phyloP scores from a whole-genome alignment of 2,888 invertebrate genomes.

The Lasioglossum calceatum region DNA sequence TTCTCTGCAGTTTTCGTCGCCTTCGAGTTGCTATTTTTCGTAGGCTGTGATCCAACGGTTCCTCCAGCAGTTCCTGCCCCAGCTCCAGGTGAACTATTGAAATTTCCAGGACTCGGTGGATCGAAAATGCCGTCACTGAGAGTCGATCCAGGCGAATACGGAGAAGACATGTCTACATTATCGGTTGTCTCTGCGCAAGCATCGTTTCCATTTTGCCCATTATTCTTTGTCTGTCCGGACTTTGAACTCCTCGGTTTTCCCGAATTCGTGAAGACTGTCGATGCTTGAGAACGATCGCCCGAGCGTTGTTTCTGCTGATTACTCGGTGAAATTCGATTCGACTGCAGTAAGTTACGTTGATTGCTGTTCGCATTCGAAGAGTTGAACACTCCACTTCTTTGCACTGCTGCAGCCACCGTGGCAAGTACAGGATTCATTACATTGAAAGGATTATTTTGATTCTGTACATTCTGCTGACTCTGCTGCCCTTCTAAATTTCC shows the following conservation, averaged over 20 bases:
- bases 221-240: constrained; percentile 74
- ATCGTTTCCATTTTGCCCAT: constrained; percentile 84
- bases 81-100: constrained; percentile 71
- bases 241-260: constrained; percentile 74
- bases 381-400: constrained; percentile 80
- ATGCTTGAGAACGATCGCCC: constrained; percentile 77
- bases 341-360: constrained; percentile 78
- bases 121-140: constrained; percentile 95
- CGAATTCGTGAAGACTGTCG: constrained; percentile 80
- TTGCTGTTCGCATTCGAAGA: constrained; percentile 70
- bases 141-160: constrained; percentile 95
- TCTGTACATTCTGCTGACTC: constrained; percentile 71
- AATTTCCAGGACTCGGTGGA: constrained; percentile 87
- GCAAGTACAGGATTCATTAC: constrained; percentile 82
- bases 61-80: constrained; percentile 40
- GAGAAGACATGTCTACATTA: constrained; percentile 91
- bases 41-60: constrained; percentile 35
- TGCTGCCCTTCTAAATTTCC: constrained; percentile 73
- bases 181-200: constrained; percentile 83
- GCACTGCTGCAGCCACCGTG: constrained; percentile 83
- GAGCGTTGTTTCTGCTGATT: constrained; percentile 77
- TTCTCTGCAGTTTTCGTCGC: constrained; percentile 77
- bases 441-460: constrained; percentile 76
- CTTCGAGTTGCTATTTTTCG: constrained; percentile 47
- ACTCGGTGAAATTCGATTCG: constrained; percentile 80